Conservation (phyloP, 2,797 vertebrate species). For the Enteromius argenteus region DNA sequence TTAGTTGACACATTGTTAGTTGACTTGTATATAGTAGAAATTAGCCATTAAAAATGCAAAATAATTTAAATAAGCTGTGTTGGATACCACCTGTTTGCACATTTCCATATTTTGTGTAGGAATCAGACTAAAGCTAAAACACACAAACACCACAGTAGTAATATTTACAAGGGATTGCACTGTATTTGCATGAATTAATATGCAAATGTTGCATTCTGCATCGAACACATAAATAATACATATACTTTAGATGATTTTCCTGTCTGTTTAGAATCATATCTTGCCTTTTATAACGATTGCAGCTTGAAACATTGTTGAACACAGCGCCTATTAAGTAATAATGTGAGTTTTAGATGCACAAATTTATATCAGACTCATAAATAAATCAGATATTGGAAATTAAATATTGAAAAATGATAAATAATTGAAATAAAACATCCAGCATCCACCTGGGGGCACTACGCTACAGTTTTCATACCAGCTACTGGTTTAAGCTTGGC, state of each 20-base stretch:
- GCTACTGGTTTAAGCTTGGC: background rate
- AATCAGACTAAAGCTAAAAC: background rate
- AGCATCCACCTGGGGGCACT: slow-evolving; percentile 30
- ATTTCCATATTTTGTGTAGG: background rate
- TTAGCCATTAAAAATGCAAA: background rate
- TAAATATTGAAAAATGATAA: slow-evolving; percentile 10
- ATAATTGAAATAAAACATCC: slow-evolving; percentile 20
- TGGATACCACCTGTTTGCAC: slow-evolving; percentile 6
- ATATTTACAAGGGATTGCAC: background rate
- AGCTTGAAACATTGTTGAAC: slow-evolving; percentile 1
- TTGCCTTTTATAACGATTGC: background rate
- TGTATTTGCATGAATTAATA: slow-evolving; percentile 37
- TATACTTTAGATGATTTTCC: slow-evolving; percentile 10
- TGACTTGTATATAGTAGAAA: background rate
- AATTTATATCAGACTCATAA: slow-evolving; percentile 22
- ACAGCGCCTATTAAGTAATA: slow-evolving; percentile 15
- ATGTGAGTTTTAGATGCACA: slow-evolving; percentile 18
- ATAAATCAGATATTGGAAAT: slow-evolving; percentile 15
- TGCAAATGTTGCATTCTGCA: slow-evolving; percentile 1
- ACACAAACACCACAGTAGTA: background rate
- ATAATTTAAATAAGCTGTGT: background rate
- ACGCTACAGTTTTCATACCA: background rate
- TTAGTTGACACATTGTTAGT: background rate
- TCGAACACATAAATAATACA: slow-evolving; percentile 28
- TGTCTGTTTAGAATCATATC: background rate